phyloP scores from a whole-genome alignment of 2,113 vertebrate species.

The Plectropomus leopardus region DNA sequence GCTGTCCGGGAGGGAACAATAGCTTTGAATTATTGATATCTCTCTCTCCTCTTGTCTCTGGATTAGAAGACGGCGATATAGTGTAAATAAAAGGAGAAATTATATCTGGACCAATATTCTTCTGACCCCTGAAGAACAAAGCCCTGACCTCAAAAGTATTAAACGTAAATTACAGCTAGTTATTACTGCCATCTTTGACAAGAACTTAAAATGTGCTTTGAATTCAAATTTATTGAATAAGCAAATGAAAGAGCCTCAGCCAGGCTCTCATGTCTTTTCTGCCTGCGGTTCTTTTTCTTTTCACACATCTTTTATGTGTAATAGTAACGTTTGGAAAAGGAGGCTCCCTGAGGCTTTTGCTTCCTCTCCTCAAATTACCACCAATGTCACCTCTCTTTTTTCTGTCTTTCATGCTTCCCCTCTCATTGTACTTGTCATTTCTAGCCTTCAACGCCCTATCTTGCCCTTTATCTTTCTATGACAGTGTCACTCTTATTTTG shows the following conservation, averaged over 20 bases:
- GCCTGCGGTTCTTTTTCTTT: slow-evolving; percentile 37
- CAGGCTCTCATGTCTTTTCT: neutral
- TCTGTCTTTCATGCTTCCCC: slow-evolving; percentile 23
- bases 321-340: slow-evolving; percentile 35
- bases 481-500: slow-evolving; percentile 21
- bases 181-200: slow-evolving; percentile 30
- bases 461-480: slow-evolving; percentile 23
- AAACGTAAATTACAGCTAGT: slow-evolving; percentile 28
- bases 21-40: slow-evolving; percentile 83
- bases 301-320: slow-evolving; percentile 36
- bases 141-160: slow-evolving; percentile 45
- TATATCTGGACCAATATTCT: slow-evolving; percentile 54
- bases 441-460: slow-evolving; percentile 19
- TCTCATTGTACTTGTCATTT: slow-evolving; percentile 42
- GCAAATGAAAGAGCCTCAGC: slow-evolving; percentile 28
- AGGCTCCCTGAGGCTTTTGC: slow-evolving; percentile 52
- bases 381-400: slow-evolving; percentile 72
- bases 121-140: slow-evolving; percentile 31
- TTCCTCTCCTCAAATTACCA: slow-evolving; percentile 73
- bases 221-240: slow-evolving; percentile 35
- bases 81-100: slow-evolving; percentile 62
- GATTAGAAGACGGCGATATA: slow-evolving; percentile 58
- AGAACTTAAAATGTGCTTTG: slow-evolving; percentile 18
- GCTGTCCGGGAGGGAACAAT: slow-evolving; percentile 71
- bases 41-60: slow-evolving; percentile 42